Percentiles rank a stretch among this genome's conserved stretches.
Conservation (phyloP, 1,140 invertebrate species). For the Cyphomyrmex costatus region DNA sequence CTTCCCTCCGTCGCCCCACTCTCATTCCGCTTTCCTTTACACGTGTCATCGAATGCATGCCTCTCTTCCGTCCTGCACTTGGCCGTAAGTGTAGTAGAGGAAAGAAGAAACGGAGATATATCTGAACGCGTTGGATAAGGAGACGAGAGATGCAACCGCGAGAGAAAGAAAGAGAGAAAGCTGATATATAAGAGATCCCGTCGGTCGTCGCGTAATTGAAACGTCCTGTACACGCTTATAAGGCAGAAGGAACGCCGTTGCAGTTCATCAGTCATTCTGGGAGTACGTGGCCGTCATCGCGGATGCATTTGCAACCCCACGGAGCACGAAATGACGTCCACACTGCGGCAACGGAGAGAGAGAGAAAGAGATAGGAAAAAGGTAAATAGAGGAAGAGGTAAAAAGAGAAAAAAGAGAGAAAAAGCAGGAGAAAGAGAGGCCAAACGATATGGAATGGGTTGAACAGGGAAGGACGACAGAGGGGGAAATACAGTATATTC, state of each 20-base stretch:
- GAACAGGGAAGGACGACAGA: background rate
- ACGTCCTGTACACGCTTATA: constrained; percentile 81
- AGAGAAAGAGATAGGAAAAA: background rate
- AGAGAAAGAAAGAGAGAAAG: background rate
- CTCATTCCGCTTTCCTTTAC: constrained; percentile 67
- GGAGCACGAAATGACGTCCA: constrained; percentile 76
- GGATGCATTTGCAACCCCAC: constrained; percentile 80
- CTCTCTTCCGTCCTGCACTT: constrained; percentile 50
- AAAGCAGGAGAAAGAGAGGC: background rate
- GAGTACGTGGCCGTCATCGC: constrained; percentile 80
- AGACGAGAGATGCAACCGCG: constrained; percentile 12
- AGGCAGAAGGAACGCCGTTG: constrained; percentile 81
- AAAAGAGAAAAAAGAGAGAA: constrained; percentile 17
- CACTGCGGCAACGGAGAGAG: constrained; percentile 21
- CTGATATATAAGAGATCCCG: constrained; percentile 41
- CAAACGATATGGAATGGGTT: constrained; percentile 11
- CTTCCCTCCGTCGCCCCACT: constrained; percentile 39
- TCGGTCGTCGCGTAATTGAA: constrained; percentile 81
- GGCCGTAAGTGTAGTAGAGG: constrained; percentile 30
- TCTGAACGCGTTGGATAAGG: constrained; percentile 17
- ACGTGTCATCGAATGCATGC: constrained; percentile 67
- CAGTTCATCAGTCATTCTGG: constrained; percentile 85
- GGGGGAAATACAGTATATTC: constrained; percentile 38
- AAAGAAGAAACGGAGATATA: constrained; percentile 47
- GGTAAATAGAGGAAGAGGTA: constrained; percentile 12